These are phyloP conservation scores for Phlogophora meticulosa DNA, from an alignment of 2,888 invertebrate genomes.

Conservation along the genomic window DNA sequence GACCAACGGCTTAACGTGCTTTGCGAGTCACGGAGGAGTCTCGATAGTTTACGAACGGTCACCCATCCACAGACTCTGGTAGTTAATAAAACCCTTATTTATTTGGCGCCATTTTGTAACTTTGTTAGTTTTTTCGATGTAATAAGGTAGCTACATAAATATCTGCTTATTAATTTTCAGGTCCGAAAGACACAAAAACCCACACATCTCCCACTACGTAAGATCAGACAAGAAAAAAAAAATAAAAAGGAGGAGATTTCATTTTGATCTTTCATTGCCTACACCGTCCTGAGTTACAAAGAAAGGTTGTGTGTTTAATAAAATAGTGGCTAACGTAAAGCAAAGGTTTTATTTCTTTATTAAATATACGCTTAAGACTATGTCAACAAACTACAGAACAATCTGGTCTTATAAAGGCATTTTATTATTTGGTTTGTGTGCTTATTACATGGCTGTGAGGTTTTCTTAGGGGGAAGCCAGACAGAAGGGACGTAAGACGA, in stretches of 20 bases:
- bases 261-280: slow-evolving; percentile 44
- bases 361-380: slow-evolving; percentile 68
- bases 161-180: slow-evolving; percentile 1
- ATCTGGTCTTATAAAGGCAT: slow-evolving; percentile 37
- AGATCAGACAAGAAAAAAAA: slow-evolving; percentile 3
- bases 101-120: too few relatives aligned
- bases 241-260: slow-evolving; percentile 23
- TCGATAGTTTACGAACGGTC: too few relatives aligned
- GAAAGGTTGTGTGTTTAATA: slow-evolving; percentile 48
- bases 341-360: slow-evolving; percentile 68
- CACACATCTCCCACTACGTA: background rate
- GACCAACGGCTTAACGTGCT: too few relatives aligned
- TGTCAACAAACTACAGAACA: slow-evolving; percentile 66
- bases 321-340: slow-evolving; percentile 60
- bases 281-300: slow-evolving; percentile 19
- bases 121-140: too few relatives aligned
- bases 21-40: too few relatives aligned
- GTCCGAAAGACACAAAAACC: slow-evolving; percentile 22
- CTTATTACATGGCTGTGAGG: slow-evolving; percentile 18
- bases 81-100: too few relatives aligned
- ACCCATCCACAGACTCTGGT: too few relatives aligned
- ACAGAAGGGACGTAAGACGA: too few relatives aligned
- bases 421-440: slow-evolving; percentile 56
- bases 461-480: background rate
- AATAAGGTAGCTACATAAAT: too few relatives aligned